Evolutionary conservation across 2,113 vertebrate species (phyloP), one percentile per base, ranked within the genome.

Genomic region (Phyllostomus hastatus): DNA sequence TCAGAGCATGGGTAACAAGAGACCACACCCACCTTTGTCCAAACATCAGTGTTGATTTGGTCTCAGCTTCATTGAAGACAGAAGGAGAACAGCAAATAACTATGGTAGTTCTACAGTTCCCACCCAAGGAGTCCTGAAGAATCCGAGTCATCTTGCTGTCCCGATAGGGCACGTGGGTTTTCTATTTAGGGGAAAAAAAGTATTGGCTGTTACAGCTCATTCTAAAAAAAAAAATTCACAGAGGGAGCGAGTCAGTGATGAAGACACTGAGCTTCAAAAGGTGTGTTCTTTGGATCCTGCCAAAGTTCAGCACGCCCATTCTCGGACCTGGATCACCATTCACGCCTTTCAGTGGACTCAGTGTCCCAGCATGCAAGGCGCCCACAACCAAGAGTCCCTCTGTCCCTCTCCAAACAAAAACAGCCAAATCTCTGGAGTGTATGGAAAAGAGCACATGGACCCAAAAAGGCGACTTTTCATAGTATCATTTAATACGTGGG

Each of bases 61-160:
- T 99, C 98, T 99, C 99, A 0, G 99, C 98, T 97, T 99, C 99
- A 48, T 99, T 99, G 99, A 99, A 99, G 72, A 99, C 80, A 8
- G 99, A 99, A 12, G 99, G 99, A 48, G 99, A 99, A 92, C 99
- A 99, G 98, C 99, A 99, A 96, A 99, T 99, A 95, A 99, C 99
- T 0, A 99, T 99, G 85, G 99, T 99, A 82, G 99, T 99, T 90
- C 99, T 99, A 93, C 99, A 99, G 98, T 99, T 99, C 6, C 99
- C 99, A 1, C 99, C 99, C 26, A 99, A 98, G 16, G 99, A 99
- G 92, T 99, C 99, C 98, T 99, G 99, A 75, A 99, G 99, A 97
- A 99, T 99, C 35, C 99, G 98, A 10, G 99, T 99, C 99, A 99
- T 99, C 98, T 99, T 99, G 97, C 99, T 99, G 98, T 99, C 99